Evolutionary conservation across 2,113 vertebrate genomes (phyloP).

Genomic region (human (Homo sapiens)): GRCh38 chr7:52052501-52053000

Average conservation of each 20-base stretch:
- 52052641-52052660: background rate
- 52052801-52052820: background rate
- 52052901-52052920: background rate
- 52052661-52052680: background rate
- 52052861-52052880: background rate
- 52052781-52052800: no score
- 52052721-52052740: background rate
- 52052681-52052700: background rate
- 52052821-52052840: no score
- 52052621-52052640: background rate
- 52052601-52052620: no score
- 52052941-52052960: background rate
- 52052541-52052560: background rate
- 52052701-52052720: background rate
- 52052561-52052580: background rate
- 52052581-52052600: background rate
- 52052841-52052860: background rate
- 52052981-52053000: background rate
- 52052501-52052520: background rate
- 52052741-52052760: no score
- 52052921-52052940: background rate
- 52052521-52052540: background rate
- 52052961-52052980: background rate
- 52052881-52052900: background rate
- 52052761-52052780: background rate